Evolutionary conservation across 2,797 vertebrate species (phyloP), one percentile per base, ranked within the genome.

Genomic region (Arnoldichthys spilopterus): DNA sequence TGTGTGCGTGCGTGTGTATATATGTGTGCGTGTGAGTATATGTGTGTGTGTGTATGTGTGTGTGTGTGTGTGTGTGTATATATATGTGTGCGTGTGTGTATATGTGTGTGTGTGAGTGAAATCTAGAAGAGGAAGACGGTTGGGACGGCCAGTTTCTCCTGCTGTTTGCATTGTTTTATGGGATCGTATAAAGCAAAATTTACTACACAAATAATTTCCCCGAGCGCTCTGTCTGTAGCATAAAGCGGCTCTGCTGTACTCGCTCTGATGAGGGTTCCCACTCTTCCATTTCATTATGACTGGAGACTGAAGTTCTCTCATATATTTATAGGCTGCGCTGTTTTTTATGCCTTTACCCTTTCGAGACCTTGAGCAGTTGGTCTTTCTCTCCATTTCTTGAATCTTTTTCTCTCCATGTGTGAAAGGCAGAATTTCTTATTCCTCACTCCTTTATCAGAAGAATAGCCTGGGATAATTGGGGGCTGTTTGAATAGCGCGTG

Each of bases 211-310:
- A 92, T 88, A 83, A 89, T 92, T 90, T 89, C 83, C 84, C 84
- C 82, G 86, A 87, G 89, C 86, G 7, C 84, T 89, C 81, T 79
- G 81, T 58, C 30, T 79, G 75, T 80, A 84, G 79, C 88, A 89
- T 88, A 88, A 87, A 85, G 87, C 87, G 49, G 59, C 54, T 32
- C 24, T 40, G 28, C 30, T 74, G 53, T 61, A 45, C 37, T 78
- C 59, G 43, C 43, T 71, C 30, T 59, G 68, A 77, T 61, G 71
- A 79, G 53, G 54, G 85, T 86, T 87, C 89, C 87, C 85, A 88
- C 91, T 90, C 74, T 84, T 92, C 88, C 88, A 91, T 93, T 92
- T 93, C 89, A 92, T 94, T 92, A 92, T 87, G 86, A 81, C 87
- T 58, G 77, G 84, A 90, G 87, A 88, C 83, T 49, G 63, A 43